Evolutionary conservation across 2,113 vertebrate species (phyloP).

Genomic region (Charina bottae): DNA sequence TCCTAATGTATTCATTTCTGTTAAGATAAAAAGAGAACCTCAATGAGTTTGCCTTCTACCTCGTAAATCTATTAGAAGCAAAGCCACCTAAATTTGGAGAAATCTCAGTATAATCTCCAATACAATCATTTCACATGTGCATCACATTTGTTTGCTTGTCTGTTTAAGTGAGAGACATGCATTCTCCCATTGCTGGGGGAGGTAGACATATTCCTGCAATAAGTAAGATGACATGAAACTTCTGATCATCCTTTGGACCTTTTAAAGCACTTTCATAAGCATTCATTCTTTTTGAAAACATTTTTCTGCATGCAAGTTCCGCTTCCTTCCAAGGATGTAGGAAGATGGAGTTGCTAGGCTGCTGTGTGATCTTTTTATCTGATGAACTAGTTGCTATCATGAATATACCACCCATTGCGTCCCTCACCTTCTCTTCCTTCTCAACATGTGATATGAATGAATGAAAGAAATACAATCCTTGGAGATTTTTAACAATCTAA

Average conservation of each 20-base stretch:
- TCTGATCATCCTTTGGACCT: not conserved
- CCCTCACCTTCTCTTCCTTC: not conserved
- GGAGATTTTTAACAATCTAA: constrained; percentile 38
- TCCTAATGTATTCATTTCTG: no score
- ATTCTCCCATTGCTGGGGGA: not conserved
- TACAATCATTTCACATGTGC: not conserved
- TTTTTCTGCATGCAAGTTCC: constrained; percentile 25
- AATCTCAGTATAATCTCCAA: not conserved
- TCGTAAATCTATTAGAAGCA: not conserved
- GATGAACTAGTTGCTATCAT: not conserved
- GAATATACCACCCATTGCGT: not conserved
- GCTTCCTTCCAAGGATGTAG: not conserved
- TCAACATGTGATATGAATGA: not conserved
- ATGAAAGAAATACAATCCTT: not conserved
- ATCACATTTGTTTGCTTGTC: not conserved
- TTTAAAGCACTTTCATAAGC: not conserved
- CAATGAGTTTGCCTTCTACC: not conserved
- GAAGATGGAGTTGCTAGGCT: not conserved
- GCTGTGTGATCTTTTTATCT: fast-evolving
- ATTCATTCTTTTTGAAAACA: constrained; percentile 34
- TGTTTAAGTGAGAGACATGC: not conserved
- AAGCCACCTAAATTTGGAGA: not conserved
- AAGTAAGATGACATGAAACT: not conserved
- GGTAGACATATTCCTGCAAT: not conserved
- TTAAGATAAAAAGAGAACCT: not conserved